phyloP scores from a whole-genome alignment of 2,888 invertebrate species.

The Drosophila mayaguana region DNA sequence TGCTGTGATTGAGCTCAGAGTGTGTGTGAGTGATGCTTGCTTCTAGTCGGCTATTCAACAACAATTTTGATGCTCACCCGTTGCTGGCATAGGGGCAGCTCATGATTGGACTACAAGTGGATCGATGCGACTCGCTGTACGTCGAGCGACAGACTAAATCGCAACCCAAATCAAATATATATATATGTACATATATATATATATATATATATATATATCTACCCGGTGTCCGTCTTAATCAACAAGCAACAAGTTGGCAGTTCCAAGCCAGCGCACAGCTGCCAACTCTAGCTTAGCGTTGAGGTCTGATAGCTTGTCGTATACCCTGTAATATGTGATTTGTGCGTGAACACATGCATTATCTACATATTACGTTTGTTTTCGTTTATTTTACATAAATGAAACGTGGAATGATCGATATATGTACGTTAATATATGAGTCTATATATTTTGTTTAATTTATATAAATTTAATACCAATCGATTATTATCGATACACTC shows the following conservation, averaged over 20 bases:
- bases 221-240: constrained; percentile 1
- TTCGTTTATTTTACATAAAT: neutral
- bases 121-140: constrained; percentile 46
- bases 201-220: neutral
- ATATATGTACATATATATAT: neutral
- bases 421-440: neutral
- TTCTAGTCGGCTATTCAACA: neutral
- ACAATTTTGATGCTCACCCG: constrained; percentile 63
- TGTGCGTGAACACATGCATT: too few relatives aligned
- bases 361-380: neutral
- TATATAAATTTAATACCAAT: neutral
- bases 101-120: constrained; percentile 53
- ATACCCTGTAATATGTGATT: constrained; percentile 15
- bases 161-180: neutral
- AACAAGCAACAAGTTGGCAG: constrained; percentile 26
- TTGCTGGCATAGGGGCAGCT: constrained; percentile 79
- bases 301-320: neutral
- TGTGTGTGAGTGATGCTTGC: constrained; percentile 3
- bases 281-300: constrained; percentile 1
- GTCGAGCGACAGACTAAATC: constrained; percentile 50
- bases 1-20: constrained; percentile 32
- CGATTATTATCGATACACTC: neutral
- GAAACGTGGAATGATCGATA: neutral
- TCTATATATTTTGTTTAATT: neutral
- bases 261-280: constrained; percentile 34